Evolutionary conservation across 2,113 vertebrate species (phyloP).

Genomic region (Rhinoderma darwinii): DNA sequence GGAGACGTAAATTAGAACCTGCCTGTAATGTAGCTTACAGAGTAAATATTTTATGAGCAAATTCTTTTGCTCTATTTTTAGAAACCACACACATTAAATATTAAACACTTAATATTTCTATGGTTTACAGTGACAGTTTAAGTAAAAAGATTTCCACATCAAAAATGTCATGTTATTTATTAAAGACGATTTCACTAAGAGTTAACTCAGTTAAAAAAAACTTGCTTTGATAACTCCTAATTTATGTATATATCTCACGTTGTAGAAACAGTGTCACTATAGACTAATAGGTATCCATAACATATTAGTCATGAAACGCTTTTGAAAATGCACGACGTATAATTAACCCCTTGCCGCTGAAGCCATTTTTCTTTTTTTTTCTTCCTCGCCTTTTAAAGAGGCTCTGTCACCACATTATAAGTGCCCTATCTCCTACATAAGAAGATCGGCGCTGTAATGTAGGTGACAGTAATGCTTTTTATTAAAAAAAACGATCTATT

Average conservation of each 20-base stretch:
- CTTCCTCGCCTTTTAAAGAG: too few species aligned
- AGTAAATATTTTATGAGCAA: slow-evolving; percentile 73
- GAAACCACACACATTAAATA: slow-evolving; percentile 68
- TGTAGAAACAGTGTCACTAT: too few species aligned
- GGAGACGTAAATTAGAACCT: slow-evolving; percentile 26
- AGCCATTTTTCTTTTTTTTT: too few species aligned
- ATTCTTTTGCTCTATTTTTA: slow-evolving; percentile 70
- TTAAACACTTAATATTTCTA: slow-evolving; percentile 60
- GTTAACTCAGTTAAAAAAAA: neutral
- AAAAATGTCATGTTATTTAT: slow-evolving; percentile 3
- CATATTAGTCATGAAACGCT: too few species aligned
- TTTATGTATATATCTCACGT: neutral
- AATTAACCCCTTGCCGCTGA: too few species aligned
- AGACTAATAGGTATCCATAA: too few species aligned
- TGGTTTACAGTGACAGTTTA: neutral
- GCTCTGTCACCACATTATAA: too few species aligned
- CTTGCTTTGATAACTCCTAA: neutral
- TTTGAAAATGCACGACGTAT: too few species aligned
- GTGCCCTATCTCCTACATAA: too few species aligned
- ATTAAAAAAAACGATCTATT: too few species aligned
- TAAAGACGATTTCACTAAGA: neutral
- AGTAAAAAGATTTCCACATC: neutral
- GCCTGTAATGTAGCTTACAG: slow-evolving; percentile 30
- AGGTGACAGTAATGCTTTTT: too few species aligned
- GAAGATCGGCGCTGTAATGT: too few species aligned